Base-by-base conservation (phyloP, 2,888 invertebrate species). In the Podabrus alpinus region DNA sequence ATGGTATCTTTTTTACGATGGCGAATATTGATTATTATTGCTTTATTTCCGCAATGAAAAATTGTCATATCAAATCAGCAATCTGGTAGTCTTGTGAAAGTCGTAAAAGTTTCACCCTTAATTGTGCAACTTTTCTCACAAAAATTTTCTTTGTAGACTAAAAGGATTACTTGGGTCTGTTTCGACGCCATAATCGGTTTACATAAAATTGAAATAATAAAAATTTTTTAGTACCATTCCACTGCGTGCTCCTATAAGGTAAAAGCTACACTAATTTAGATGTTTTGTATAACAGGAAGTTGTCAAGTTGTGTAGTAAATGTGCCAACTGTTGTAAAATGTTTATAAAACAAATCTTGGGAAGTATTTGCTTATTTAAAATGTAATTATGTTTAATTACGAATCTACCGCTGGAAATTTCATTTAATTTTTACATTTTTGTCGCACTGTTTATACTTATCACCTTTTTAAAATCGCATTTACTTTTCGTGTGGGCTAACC, bases 261-360 rank as follows among this genome's bases (percentile, higher is more conserved):
- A 64, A 64, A 21, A 64, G 62, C 17, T 19, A 64, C 21, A 64
- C 62, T 64, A 64, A 64, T 64, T 64, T 64, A 64, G 62, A 19
- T 45, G 45, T 45, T 45, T 45, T 45, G 45, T 64, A 64, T 21
- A 64, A 64, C 62, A 64, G 62, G 62, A 64, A 64, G 62, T 64
- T 19, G 62, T 64, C 62, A 64, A 64, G 62, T 64, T 64, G 21
- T 64, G 21, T 64, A 64, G 62, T 64, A 64, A 64, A 64, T 64
- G 62, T 64, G 62, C 62, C 62, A 64, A 64, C 62, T 64, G 62
- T 64, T 64, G 17, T 64, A 64, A 64, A 64, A 64, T 64, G 62
- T 64, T 64, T 64, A 64, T 64, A 64, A 64, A 64, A 64, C 21
- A 64, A 64, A 64, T 45, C 45, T 45, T 45, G 45, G 45, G 45